A percentile compares a stretch with the other conserved stretches of the same genome.
These are phyloP conservation scores for Actinostola sp. DNA, from an alignment of 92 coral and sea anemone species.

Conservation along the genomic window DNA sequence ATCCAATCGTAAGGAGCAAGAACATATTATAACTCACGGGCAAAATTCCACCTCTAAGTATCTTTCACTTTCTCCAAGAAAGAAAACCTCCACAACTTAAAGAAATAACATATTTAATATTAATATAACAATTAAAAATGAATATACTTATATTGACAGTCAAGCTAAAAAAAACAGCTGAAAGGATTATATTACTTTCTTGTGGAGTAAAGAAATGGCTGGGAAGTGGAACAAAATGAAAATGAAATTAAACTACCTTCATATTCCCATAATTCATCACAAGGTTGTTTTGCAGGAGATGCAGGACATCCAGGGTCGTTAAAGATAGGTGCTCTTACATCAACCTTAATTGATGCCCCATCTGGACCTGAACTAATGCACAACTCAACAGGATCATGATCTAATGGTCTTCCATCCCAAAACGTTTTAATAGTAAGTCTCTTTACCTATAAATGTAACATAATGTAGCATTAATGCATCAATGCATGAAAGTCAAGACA, in stretches of 20 bases:
- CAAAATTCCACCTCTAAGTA: constrained; percentile 95
- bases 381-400: constrained; percentile 70
- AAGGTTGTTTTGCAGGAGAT: constrained; percentile 73
- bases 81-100: constrained; percentile 92
- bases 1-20: not conserved
- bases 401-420: constrained; percentile 80
- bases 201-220: not conserved
- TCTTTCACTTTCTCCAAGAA: constrained; percentile 85
- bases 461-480: not conserved
- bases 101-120: not conserved
- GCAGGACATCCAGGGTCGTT: constrained; percentile 88
- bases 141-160: not conserved
- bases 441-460: constrained; percentile 22
- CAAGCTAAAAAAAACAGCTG: not conserved
- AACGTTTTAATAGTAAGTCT: constrained; percentile 51
- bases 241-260: constrained; percentile 61
- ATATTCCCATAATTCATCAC: constrained; percentile 94
- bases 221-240: not conserved
- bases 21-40: constrained; percentile 78
- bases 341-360: constrained; percentile 63
- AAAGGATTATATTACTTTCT: not conserved
- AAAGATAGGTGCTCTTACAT: constrained; percentile 84
- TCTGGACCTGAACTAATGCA: constrained; percentile 54
- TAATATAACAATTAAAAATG: not conserved
- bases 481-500: not conserved